These are phyloP conservation scores for Cynoglossus semilaevis DNA, from an alignment of 2,113 vertebrate genomes.

Conservation along the genomic window DNA sequence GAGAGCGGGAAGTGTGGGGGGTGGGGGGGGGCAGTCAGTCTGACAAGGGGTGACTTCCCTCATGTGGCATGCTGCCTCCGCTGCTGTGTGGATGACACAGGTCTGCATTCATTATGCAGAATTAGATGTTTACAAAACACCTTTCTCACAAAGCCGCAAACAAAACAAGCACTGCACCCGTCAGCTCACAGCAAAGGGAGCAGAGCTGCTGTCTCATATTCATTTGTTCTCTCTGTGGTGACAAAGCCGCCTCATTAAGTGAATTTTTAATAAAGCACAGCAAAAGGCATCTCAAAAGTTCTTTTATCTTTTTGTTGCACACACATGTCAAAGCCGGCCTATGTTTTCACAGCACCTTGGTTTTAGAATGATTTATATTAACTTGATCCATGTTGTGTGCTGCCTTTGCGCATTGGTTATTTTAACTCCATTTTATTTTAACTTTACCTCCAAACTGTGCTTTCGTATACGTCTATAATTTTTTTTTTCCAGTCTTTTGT, in stretches of 20 bases:
- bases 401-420: conserved; percentile 49
- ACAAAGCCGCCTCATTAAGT: conserved; percentile 79
- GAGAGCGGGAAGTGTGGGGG: too few species aligned
- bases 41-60: conserved; percentile 62
- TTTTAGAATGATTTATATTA: conserved; percentile 8
- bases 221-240: conserved; percentile 73
- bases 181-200: conserved; percentile 34
- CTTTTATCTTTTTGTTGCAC: conserved; percentile 62
- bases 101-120: conserved; percentile 78
- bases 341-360: conserved; percentile 24
- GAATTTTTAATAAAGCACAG: conserved; percentile 72
- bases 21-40: conserved; percentile 62
- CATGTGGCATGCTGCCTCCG: conserved; percentile 41
- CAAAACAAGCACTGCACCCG: conserved; percentile 46
- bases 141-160: conserved; percentile 57
- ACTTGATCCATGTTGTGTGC: conserved; percentile 14
- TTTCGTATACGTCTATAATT: conserved; percentile 49
- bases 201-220: conserved; percentile 61
- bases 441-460: conserved; percentile 48
- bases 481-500: conserved; percentile 23
- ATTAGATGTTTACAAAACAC: conserved; percentile 81
- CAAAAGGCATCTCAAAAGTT: conserved; percentile 66
- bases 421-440: conserved; percentile 34
- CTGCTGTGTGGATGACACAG: conserved; percentile 56
- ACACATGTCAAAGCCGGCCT: conserved; percentile 22